phyloP scores from a whole-genome alignment of 2,888 invertebrate genomes.

The Flabesymbios commensalis region DNA sequence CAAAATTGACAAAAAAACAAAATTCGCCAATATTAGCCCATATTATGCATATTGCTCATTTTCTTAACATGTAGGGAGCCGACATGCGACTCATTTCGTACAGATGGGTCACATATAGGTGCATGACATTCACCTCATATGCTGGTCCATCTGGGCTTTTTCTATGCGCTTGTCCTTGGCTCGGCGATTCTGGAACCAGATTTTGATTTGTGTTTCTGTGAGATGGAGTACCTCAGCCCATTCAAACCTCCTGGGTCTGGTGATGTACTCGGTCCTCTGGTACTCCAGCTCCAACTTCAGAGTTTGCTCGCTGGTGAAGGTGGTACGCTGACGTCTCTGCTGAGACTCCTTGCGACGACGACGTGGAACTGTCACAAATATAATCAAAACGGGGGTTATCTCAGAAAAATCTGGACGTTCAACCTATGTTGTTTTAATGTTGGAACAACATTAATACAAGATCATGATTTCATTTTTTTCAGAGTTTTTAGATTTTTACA shows the following conservation, averaged over 20 bases:
- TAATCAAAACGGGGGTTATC: too few relatives aligned
- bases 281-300: conserved; percentile 87
- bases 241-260: conserved; percentile 77
- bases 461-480: too few relatives aligned
- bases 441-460: too few relatives aligned
- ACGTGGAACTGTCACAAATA: conserved; percentile 17
- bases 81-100: too few relatives aligned
- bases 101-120: neutral
- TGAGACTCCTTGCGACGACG: conserved; percentile 81
- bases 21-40: too few relatives aligned
- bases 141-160: conserved; percentile 92
- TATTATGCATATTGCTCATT: too few relatives aligned
- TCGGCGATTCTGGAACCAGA: conserved; percentile 92
- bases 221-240: conserved; percentile 71
- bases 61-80: too few relatives aligned
- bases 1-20: too few relatives aligned
- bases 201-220: conserved; percentile 84
- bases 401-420: too few relatives aligned
- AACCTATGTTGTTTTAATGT: too few relatives aligned
- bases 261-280: conserved; percentile 89
- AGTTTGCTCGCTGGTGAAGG: conserved; percentile 93
- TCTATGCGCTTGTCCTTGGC: conserved; percentile 96
- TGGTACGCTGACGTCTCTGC: conserved; percentile 87
- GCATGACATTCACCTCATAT: conserved; percentile 55
- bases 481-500: too few relatives aligned